Conservation (phyloP, 2,888 invertebrate species). For the Gryllus longicercus region DNA sequence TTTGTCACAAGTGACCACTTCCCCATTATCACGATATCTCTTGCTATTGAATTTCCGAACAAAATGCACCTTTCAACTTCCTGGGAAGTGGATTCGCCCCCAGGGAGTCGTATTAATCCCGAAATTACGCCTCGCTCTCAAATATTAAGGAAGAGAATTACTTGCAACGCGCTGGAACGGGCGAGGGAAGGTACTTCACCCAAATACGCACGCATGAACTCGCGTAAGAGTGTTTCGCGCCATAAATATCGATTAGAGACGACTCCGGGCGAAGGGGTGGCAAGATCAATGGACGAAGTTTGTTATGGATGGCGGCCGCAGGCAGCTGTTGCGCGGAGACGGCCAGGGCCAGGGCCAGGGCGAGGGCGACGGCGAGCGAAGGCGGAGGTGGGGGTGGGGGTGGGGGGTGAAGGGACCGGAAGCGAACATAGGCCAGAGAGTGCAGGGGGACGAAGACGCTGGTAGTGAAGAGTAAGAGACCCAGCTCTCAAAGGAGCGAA, state of each 20-base stretch:
- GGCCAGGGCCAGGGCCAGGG: neutral
- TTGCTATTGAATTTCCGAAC: too few species aligned
- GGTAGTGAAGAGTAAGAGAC: too few species aligned
- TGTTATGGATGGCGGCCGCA: slow-evolving; percentile 17
- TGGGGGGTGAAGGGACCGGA: neutral
- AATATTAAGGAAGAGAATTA: slow-evolving; percentile 8
- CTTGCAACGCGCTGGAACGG: neutral
- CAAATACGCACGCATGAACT: slow-evolving; percentile 17
- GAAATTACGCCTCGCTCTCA: slow-evolving; percentile 6
- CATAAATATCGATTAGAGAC: neutral
- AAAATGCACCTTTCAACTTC: too few species aligned
- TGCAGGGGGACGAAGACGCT: too few species aligned
- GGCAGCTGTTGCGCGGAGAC: neutral
- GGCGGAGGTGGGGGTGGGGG: neutral
- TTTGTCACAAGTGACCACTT: too few species aligned
- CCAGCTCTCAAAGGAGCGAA: too few species aligned
- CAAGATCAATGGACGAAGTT: slow-evolving; percentile 17
- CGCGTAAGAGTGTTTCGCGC: slow-evolving; percentile 6
- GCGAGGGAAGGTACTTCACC: neutral
- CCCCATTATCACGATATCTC: too few species aligned
- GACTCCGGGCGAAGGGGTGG: neutral
- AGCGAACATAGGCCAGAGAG: too few species aligned
- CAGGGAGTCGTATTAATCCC: neutral
- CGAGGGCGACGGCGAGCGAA: neutral
- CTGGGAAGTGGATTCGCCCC: neutral